Conservation (phyloP, 2,888 invertebrate species). For the Ectemnius lituratus region DNA sequence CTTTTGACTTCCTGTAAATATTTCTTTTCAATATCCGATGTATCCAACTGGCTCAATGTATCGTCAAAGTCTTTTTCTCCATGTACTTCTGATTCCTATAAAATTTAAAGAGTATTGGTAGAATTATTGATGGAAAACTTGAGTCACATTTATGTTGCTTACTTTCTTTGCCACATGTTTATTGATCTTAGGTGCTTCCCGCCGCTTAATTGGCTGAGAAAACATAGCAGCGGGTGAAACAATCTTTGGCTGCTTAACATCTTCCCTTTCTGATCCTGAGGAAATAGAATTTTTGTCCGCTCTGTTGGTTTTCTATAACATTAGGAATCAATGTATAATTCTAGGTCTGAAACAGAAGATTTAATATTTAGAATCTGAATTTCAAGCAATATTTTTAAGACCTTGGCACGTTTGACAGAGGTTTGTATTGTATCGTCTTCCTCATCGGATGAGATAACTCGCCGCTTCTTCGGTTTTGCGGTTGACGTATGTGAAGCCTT, state of each 20-base stretch:
- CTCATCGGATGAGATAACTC: slow-evolving; percentile 76
- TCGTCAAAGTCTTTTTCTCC: slow-evolving; percentile 85
- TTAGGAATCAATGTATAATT: not conserved
- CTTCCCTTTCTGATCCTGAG: slow-evolving; percentile 77
- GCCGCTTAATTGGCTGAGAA: slow-evolving; percentile 82
- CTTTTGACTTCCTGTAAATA: slow-evolving; percentile 60
- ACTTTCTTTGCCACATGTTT: slow-evolving; percentile 38
- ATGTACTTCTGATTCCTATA: slow-evolving; percentile 75
- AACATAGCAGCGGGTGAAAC: slow-evolving; percentile 81
- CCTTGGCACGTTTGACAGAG: slow-evolving; percentile 50
- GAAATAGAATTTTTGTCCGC: slow-evolving; percentile 65
- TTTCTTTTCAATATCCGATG: slow-evolving; percentile 74
- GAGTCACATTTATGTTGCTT: not conserved
- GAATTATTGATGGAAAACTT: not conserved
- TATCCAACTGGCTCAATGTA: slow-evolving; percentile 83
- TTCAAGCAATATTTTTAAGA: slow-evolving; percentile 17
- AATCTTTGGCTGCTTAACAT: slow-evolving; percentile 74
- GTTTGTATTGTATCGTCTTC: slow-evolving; percentile 76
- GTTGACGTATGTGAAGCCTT: slow-evolving; percentile 41
- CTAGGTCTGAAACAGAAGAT: not conserved
- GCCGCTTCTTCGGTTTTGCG: slow-evolving; percentile 69
- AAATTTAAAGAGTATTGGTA: not conserved
- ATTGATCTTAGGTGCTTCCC: slow-evolving; percentile 77
- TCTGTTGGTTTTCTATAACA: slow-evolving; percentile 34
- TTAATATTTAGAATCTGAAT: not conserved